Base-by-base conservation (phyloP, 2,888 invertebrate genomes). In the Brachynemurus nebulosus region DNA sequence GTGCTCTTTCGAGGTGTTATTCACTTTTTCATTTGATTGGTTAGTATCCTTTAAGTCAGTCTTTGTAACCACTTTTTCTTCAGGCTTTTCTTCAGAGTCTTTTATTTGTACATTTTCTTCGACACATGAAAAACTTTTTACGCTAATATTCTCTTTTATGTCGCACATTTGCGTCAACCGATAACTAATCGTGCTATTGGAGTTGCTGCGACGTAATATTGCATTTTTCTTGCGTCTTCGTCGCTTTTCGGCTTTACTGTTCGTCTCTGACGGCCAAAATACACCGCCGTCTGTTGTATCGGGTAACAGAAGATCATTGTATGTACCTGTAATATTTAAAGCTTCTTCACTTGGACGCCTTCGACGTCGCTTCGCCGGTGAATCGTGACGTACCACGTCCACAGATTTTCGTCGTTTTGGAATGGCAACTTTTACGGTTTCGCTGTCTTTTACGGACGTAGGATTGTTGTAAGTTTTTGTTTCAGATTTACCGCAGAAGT, bases 301-400 rank as follows among this genome's bases (percentile, higher is more conserved):
- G 16, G 70, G 65, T 44, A 74, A 72, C 51, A 75, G 59, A 18
- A 77, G 64, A 40, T 78, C 75, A 23, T 69, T 62, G 44, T 77
- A 76, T 17, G 72, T 72, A 17, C 77, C 71, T 1, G 69, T 55
- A 14, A 66, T 65, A 34, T 56, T 57, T 5, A 67, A 57, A 37
- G 77, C 79, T 55, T 80, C 80, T 54, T 86, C 86, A 56, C 86
- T 86, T 0, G 86, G 85, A 40, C 88, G 66, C 16, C 74, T 59
- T 20, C 78, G 72, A 47, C 71, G 71, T 52, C 72, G 71, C 23
- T 71, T 70, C 9, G 70, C 70, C 1, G 72, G 70, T 0, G 67
- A 65, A 21, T 66, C 68, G 47, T 70, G 70, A 1, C 68, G 69
- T 45, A 76, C 71, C 40, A 76, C 76, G 58, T 81, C 82, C 6